phyloP scores from a whole-genome alignment of 2,888 invertebrate species.

The Epinotia ramella region DNA sequence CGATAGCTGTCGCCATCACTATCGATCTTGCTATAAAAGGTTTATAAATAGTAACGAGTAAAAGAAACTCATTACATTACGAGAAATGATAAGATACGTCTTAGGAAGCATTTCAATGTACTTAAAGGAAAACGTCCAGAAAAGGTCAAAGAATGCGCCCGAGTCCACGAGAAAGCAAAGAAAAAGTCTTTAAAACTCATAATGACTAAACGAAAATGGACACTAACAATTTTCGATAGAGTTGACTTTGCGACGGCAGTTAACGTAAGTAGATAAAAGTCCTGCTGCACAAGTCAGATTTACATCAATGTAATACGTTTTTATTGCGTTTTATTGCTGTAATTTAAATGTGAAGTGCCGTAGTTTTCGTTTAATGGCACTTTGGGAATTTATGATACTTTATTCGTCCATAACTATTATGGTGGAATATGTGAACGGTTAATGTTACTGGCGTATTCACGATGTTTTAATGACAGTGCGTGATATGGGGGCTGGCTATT shows the following conservation, averaged over 20 bases:
- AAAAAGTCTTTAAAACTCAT: slow-evolving; percentile 19
- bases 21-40: not conserved
- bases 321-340: slow-evolving; percentile 31
- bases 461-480: not conserved
- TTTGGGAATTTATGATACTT: slow-evolving; percentile 3
- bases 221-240: not conserved
- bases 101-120: slow-evolving; percentile 7
- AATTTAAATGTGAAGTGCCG: slow-evolving; percentile 29
- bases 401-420: slow-evolving; percentile 1
- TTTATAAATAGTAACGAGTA: not conserved
- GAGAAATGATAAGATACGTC: slow-evolving; percentile 6
- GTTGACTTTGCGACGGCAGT: not conserved
- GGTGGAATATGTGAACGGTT: slow-evolving; percentile 3
- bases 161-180: slow-evolving; percentile 25
- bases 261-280: not conserved
- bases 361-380: slow-evolving; percentile 7
- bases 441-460: not conserved
- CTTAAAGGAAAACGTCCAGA: not conserved
- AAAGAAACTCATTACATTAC: slow-evolving; percentile 17
- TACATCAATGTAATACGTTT: slow-evolving; percentile 23
- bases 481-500: too few species aligned
- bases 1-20: not conserved
- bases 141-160: slow-evolving; percentile 29
- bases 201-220: not conserved
- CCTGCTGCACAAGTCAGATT: slow-evolving; percentile 23